Conservation (phyloP, 2,113 vertebrate species). For the Pitta sordida region DNA sequence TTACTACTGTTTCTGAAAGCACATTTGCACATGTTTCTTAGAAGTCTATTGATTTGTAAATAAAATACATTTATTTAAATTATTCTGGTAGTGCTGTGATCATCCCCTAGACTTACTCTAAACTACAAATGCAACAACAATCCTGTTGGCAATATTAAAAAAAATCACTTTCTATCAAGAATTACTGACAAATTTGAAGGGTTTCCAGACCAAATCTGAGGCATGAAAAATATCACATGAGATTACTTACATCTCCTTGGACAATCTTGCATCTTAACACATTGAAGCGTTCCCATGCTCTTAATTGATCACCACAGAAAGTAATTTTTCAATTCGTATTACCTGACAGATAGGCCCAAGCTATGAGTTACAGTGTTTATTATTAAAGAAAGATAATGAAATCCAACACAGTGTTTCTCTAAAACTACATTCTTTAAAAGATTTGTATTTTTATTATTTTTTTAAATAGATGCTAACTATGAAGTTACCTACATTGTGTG, state of each 20-base stretch:
- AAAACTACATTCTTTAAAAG: not conserved
- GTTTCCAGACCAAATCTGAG: not conserved
- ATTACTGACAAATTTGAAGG: not conserved
- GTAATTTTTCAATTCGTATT: not conserved
- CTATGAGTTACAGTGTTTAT: not conserved
- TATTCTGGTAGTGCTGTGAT: not conserved
- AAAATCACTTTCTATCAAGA: not conserved
- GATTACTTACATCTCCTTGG: not conserved
- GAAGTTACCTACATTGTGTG: not conserved
- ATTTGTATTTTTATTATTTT: not conserved
- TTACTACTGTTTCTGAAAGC: not conserved
- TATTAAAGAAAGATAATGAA: not conserved
- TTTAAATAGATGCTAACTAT: not conserved
- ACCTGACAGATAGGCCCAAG: not conserved
- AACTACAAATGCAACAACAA: not conserved
- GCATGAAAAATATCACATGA: not conserved
- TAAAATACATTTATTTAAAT: not conserved
- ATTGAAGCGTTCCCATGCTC: not conserved
- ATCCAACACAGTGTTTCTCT: accelerated
- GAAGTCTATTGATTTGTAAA: not conserved
- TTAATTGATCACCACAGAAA: not conserved
- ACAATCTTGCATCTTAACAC: not conserved
- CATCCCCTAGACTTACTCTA: not conserved
- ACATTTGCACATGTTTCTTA: not conserved
- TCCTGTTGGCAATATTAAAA: not conserved